Conservation (phyloP, 2,888 invertebrate species). For the Junonia oenone region DNA sequence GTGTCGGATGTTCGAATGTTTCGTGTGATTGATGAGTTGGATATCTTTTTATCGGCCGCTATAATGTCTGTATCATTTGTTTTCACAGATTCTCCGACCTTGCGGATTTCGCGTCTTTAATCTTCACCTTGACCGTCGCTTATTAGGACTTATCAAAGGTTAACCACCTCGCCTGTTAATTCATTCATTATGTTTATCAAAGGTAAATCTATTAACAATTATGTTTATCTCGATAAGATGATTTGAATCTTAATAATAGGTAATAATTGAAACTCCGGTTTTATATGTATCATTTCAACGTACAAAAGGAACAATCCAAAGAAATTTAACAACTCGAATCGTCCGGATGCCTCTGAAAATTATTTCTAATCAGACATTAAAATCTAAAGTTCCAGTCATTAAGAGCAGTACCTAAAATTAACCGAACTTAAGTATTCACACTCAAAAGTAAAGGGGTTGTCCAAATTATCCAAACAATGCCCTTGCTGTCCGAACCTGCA, state of each 20-base stretch:
- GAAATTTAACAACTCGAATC: constrained; percentile 4
- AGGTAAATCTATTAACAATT: background rate
- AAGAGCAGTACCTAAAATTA: constrained; percentile 22
- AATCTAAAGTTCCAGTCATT: constrained; percentile 27
- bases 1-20: constrained; percentile 36
- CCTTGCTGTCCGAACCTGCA: constrained; percentile 46
- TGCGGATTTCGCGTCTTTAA: constrained; percentile 6
- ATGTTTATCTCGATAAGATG: background rate
- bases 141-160: constrained; percentile 1
- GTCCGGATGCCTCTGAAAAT: constrained; percentile 12
- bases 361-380: constrained; percentile 24
- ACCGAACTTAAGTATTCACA: constrained; percentile 21
- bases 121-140: constrained; percentile 13
- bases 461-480: constrained; percentile 62
- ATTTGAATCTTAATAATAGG: background rate
- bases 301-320: constrained; percentile 3
- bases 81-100: constrained; percentile 8
- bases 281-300: background rate
- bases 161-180: background rate
- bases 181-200: background rate
- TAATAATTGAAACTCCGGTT: background rate
- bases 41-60: constrained; percentile 36
- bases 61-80: constrained; percentile 18
- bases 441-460: constrained; percentile 48
- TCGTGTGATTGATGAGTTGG: constrained; percentile 56